Evolutionary conservation across 2,888 invertebrate genomes (phyloP), one percentile per base, ranked within the genome.

Genomic region (Alviniconcha strummeri): DNA sequence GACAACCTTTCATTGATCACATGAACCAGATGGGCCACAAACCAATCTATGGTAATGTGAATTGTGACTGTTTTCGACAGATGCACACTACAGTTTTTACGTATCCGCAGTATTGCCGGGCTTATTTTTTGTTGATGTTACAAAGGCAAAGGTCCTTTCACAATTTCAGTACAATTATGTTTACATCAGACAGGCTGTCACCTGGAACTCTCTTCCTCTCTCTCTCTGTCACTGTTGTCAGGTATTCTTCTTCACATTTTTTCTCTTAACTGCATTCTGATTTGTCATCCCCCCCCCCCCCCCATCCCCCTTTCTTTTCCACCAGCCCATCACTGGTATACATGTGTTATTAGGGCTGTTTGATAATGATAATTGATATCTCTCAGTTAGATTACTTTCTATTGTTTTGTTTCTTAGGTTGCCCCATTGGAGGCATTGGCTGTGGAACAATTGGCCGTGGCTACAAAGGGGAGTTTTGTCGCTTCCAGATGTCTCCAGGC

Each of bases 381-480:
- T 36, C 52, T 72, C 36, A 36, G 36, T 36, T 36, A 36, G 36
- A 36, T 36, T 36, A 36, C 36, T 36, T 36, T 36, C 36, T 36
- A 36, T 36, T 0, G 36, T 36, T 36, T 36, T 75, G 76, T 81
- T 76, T 71, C 11, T 17, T 86, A 97, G 97, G 97, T 84, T 97
- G 96, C 57, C 97, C 97, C 4, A 94, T 97, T 88, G 97, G 97
- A 84, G 97, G 97, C 77, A 96, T 97, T 86, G 97, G 97, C 4
- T 95, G 95, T 87, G 96, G 96, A 0, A 96, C 97, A 0, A 98
- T 99, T 90, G 98, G 98, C 4, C 95, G 98, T 82, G 98, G 98
- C 6, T 98, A 96, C 94, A 96, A 96, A 91, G 98, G 98, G 36
- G 98, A 98, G 94, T 98, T 98, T 94, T 98, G 98, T 93, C 95